Evolutionary conservation across 2,113 vertebrate species (phyloP), one percentile per base, ranked within the genome.

Genomic region (Maccullochella peelii): DNA sequence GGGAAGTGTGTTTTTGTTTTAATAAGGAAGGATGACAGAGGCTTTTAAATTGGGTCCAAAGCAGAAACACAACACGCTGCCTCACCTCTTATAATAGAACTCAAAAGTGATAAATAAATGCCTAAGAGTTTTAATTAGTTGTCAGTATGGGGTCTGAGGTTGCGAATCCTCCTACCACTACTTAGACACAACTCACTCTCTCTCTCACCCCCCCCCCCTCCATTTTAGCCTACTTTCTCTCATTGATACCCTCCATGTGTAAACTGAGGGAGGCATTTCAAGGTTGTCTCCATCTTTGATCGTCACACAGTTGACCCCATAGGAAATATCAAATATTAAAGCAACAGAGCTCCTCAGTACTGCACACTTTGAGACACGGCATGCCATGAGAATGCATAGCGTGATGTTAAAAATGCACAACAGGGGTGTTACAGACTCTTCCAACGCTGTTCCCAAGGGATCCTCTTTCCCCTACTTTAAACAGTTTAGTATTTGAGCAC

Each of bases 271-370:
- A 88, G 86, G 73, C 88, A 82, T 93, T 90, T 93, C 90, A 92
- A 91, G 87, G 91, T 89, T 93, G 86, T 83, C 80, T 84, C 73
- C 76, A 83, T 88, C 81, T 94, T 90, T 91, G 84, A 89, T 92
- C 84, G 73, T 69, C 75, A 82, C 80, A 88, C 63, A 36, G 81
- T 16, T 27, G 76, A 83, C 76, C 88, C 86, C 91, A 85, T 77
- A 91, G 90, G 90, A 94, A 87, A 90, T 75, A 91, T 92, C 73
- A 92, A 94, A 91, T 92, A 92, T 92, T 90, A 90, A 92, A 92
- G 74, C 76, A 77, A 78, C 79, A 70, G 67, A 66, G 80, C 68
- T 79, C 42, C 76, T 81, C 62, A 7, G 25, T 12, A 16, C 44
- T 23, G 77, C 82, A 47, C 79, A 36, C 85, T 79, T 58, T 72